Evolutionary conservation across 2,113 vertebrate genomes (phyloP).

Genomic region (Eulemur rufifrons): DNA sequence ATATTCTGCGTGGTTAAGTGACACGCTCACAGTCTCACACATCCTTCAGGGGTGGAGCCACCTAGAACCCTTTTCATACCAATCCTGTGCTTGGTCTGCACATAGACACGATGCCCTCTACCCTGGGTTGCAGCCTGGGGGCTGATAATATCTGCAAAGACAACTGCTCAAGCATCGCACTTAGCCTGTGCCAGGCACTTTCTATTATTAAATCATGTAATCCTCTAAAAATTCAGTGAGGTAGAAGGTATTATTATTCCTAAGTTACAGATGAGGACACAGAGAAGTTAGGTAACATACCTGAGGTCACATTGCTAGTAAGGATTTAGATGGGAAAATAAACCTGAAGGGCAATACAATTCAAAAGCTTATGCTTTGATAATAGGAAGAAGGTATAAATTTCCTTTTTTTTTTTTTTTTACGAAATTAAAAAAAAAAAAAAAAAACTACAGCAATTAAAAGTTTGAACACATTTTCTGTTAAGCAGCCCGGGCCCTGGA

Average conservation of each 20-base stretch:
- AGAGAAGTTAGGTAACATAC: neutral
- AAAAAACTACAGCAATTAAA: neutral
- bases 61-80: neutral
- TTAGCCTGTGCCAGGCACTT: neutral
- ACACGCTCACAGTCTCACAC: neutral
- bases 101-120: neutral
- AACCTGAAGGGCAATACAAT: neutral
- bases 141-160: neutral
- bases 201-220: neutral
- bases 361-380: neutral
- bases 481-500: neutral
- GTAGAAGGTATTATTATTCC: neutral
- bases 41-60: neutral
- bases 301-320: neutral
- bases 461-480: neutral
- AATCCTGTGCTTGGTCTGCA: neutral
- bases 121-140: neutral
- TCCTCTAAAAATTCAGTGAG: neutral
- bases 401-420: neutral
- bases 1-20: neutral
- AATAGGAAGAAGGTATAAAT: neutral
- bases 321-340: neutral
- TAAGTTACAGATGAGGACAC: neutral
- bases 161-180: neutral
- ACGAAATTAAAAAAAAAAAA: neutral